Evolutionary conservation across 2,797 vertebrate genomes (phyloP).

Genomic region (Serranus cabrilla): DNA sequence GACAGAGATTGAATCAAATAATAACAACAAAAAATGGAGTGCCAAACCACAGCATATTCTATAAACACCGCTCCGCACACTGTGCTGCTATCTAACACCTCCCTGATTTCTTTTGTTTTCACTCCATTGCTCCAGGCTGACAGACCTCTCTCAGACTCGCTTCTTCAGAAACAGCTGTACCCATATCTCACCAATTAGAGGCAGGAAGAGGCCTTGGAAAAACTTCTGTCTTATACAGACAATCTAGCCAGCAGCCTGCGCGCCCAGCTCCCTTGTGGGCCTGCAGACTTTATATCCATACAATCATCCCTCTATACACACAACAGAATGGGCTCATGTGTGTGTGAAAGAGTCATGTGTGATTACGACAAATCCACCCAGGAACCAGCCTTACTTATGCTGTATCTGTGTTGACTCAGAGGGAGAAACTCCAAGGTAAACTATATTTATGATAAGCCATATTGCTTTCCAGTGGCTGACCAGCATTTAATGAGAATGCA

Average conservation of each 20-base stretch:
- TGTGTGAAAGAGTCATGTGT: constrained; percentile 25
- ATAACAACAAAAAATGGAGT: constrained; percentile 54
- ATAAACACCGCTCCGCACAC: constrained; percentile 68
- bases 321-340: constrained; percentile 1
- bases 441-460: constrained; percentile 24
- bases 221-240: constrained; percentile 56
- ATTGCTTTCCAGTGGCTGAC: constrained; percentile 9
- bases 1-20: constrained; percentile 41
- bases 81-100: constrained; percentile 62
- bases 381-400: background rate
- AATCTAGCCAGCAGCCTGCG: constrained; percentile 59
- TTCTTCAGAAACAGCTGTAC: constrained; percentile 73
- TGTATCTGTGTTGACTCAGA: constrained; percentile 12
- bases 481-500: constrained; percentile 41
- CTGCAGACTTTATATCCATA: constrained; percentile 27
- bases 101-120: constrained; percentile 77
- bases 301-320: constrained; percentile 25
- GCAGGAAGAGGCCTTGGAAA: constrained; percentile 53
- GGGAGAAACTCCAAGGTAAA: constrained; percentile 9
- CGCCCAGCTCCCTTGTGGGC: constrained; percentile 39
- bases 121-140: constrained; percentile 78
- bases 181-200: constrained; percentile 81
- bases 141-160: constrained; percentile 72
- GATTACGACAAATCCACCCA: constrained; percentile 19
- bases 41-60: constrained; percentile 54